Evolutionary conservation across 2,113 vertebrate species (phyloP), one percentile per base, ranked within the genome.

Genomic region (Phalacrocorax brasilianus): DNA sequence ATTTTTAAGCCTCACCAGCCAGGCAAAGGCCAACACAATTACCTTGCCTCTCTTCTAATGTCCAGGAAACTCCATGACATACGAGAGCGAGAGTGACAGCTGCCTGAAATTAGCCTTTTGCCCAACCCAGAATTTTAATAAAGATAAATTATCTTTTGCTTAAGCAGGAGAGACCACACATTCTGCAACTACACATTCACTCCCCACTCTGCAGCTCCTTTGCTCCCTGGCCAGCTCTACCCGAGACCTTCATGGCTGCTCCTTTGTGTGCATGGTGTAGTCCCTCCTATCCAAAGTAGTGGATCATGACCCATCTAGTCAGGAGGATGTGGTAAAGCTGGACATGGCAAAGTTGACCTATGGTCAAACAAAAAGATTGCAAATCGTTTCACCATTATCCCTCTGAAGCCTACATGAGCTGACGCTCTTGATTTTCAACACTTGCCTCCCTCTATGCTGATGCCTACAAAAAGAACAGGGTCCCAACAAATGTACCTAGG

Each of bases 201-300:
- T 47, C 42, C 27, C 30, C 11, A 8, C 32, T 44, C 52, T 20
- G n/a, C 3, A 1, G n/a, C 24, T 56, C 33, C 45, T 74, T 71
- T 47, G 33, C 12, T 20, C 53, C 24, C 40, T 32, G 58, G 5
- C 24, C 61, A 26, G 30, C 19, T 52, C 45, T 66, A 7, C 5
- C 45, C 30, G 38, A 66, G 38, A 53, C 24, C 14, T 59, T 67
- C n/a, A 24, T 11, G 24, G 24, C n/a, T 40, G 56, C 15, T 71
- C 35, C 58, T 82, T 26, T 2, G 2, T 1, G 3, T 10, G 11
- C 47, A 44, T 4, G 8, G 22, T 6, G 8, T 9, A 12, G n/a
- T 26, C 47, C 49, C 14, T 65, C 35, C 15, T 52, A 59, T 82
- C 71, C 19, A 56, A 67, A 62, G 26, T 6, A 1, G 5, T 12